phyloP scores from a whole-genome alignment of 1,140 invertebrate species.

The Diorhabda sublineata region DNA sequence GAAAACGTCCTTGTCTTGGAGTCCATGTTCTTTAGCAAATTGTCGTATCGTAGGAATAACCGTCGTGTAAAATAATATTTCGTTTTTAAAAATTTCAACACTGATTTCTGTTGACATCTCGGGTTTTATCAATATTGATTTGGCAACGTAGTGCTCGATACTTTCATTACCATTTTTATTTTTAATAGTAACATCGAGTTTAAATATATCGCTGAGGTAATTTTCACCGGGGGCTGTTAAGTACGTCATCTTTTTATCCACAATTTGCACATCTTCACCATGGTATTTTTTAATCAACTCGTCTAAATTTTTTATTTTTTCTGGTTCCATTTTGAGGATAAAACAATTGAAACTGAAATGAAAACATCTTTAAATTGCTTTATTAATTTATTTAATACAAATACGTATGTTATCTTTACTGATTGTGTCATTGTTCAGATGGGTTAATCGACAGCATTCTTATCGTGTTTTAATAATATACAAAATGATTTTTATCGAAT shows the following conservation, averaged over 20 bases:
- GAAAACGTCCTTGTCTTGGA: constrained; percentile 26
- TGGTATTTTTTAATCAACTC: not conserved
- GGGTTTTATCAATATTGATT: constrained; percentile 46
- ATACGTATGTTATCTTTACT: too few relatives aligned
- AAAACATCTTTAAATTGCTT: too few relatives aligned
- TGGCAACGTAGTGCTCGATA: constrained; percentile 46
- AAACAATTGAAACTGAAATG: too few relatives aligned
- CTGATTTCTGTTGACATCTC: constrained; percentile 44
- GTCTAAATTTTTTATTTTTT: not conserved
- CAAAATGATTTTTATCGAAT: too few relatives aligned
- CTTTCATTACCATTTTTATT: constrained; percentile 28
- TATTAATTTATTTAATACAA: too few relatives aligned
- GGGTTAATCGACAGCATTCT: too few relatives aligned
- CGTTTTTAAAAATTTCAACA: constrained; percentile 47
- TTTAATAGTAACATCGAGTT: constrained; percentile 41
- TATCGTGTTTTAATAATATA: too few relatives aligned
- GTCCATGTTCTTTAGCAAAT: constrained; percentile 30
- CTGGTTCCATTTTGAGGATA: too few relatives aligned
- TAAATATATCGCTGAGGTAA: constrained; percentile 56
- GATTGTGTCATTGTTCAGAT: too few relatives aligned
- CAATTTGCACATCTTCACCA: not conserved
- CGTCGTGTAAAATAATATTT: constrained; percentile 35
- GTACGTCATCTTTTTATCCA: constrained; percentile 20
- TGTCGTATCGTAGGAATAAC: constrained; percentile 32
- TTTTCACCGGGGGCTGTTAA: constrained; percentile 57